Evolutionary conservation across 2,888 invertebrate genomes (phyloP), one percentile per base, ranked within the genome.

Genomic region (Pheosia gnoma): DNA sequence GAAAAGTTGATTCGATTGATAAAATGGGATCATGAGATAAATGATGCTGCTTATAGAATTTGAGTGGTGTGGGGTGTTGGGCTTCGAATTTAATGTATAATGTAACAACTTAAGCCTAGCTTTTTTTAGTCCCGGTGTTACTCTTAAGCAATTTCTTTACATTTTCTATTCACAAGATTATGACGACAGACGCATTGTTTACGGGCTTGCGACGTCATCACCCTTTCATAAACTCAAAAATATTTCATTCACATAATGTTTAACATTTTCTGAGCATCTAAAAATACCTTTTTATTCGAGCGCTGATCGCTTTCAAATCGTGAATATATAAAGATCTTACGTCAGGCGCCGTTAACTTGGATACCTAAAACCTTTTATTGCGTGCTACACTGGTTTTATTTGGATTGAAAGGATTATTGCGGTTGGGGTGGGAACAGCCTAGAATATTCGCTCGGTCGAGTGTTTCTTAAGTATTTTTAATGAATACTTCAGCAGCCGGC

Each of bases 1-100:
- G 68, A 80, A 77, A 73, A 75, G 77, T 72, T 80, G 79, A 81
- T 79, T 83, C 79, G 79, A 83, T 80, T 77, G 78, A 83, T 76
- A 74, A 68, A 74, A 68, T 67, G 72, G 73, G 77, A 74, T 73
- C 68, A 68, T 64, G 66, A 61, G 65, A 67, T 73, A 66, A 70
- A 63, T 71, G 60, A 68, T 68, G 66, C 57, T 62, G 62, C 65
- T 75, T 68, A 70, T 69, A 58, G 63, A 61, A 65, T 58, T 57
- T 57, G 57, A 38, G 13, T 56, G 57, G 59, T n/a, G 36, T 51
- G 57, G 63, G 65, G 65, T 52, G 58, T 59, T 59, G 41, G n/a
- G n/a, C 5, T 5, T 58, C 59, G 13, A 51, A 25, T 51, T 13
- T 25, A 6, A 25, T 51, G 51, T 51, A n/a, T n/a, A 5, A 7